Percentiles rank a stretch among this genome's conserved stretches.
Evolutionary conservation across 2,113 vertebrate species (phyloP).

Genomic region (Cnemophilus loriae): DNA sequence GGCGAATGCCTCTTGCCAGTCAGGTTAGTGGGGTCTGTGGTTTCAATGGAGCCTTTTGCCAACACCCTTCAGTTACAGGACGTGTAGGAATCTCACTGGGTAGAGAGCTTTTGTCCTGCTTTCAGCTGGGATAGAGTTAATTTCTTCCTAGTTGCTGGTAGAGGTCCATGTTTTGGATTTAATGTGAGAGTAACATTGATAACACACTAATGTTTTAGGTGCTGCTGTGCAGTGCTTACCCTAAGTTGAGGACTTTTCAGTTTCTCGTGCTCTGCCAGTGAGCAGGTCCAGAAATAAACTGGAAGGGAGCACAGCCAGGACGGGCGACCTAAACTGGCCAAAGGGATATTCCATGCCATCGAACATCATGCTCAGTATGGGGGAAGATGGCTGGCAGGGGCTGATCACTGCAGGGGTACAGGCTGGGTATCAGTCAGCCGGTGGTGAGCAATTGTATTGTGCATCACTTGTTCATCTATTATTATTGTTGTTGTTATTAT

Average conservation of each 20-base stretch:
- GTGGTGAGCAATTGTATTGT: background rate
- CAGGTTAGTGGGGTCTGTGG: constrained; percentile 38
- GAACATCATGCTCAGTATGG: background rate
- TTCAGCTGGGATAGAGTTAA: background rate
- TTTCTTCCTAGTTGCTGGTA: background rate
- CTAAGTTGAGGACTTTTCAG: background rate
- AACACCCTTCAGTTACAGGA: constrained; percentile 21
- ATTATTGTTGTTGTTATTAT: background rate
- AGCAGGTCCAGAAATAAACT: background rate
- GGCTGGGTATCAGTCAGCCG: background rate
- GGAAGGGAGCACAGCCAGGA: background rate
- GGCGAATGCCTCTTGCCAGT: constrained; percentile 33
- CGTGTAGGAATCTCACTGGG: constrained; percentile 6
- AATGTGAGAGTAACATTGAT: background rate
- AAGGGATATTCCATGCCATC: background rate
- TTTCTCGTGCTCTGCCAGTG: background rate
- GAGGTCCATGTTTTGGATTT: background rate
- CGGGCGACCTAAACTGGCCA: background rate
- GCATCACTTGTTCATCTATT: background rate
- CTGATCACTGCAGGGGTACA: background rate
- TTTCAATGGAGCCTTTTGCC: constrained; percentile 30
- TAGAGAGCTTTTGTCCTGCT: background rate
- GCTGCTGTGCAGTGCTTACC: background rate
- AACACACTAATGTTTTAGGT: background rate
- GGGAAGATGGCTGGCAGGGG: background rate